Evolutionary conservation across 2,888 invertebrate genomes (phyloP).

Genomic region (Hyalella azteca): DNA sequence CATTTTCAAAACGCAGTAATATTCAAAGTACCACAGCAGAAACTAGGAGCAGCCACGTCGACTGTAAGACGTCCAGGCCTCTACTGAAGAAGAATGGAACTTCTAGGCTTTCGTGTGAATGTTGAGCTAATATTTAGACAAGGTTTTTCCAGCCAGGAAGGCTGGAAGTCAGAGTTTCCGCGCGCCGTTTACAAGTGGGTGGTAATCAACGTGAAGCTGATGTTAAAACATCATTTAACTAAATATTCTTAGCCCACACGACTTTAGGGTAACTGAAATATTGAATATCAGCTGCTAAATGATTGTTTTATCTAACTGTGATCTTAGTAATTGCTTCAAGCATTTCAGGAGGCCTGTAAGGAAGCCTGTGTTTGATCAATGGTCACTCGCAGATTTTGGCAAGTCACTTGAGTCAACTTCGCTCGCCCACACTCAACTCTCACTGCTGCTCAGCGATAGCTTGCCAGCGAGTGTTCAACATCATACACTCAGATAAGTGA

Average conservation of each 20-base stretch:
- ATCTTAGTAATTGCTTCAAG: neutral
- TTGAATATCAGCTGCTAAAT: neutral
- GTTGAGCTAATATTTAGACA: constrained; percentile 8
- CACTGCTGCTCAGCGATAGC: neutral
- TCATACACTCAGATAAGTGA: too few relatives aligned
- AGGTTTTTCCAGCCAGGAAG: neutral
- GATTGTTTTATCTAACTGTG: neutral
- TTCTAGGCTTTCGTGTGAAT: constrained; percentile 31
- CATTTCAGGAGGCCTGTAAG: neutral
- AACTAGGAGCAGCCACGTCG: neutral
- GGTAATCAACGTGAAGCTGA: neutral
- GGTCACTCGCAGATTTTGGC: neutral
- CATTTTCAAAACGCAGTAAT: neutral
- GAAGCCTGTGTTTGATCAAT: constrained; percentile 25
- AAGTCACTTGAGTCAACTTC: constrained; percentile 3
- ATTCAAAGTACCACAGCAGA: neutral
- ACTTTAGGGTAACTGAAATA: neutral
- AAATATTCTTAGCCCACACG: neutral
- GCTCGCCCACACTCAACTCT: constrained; percentile 33
- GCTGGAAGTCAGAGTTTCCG: constrained; percentile 2
- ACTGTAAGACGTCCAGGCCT: neutral
- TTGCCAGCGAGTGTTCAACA: too few relatives aligned
- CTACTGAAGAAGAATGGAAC: constrained; percentile 22
- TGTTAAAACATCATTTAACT: neutral
- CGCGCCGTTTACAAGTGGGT: constrained; percentile 2